Base-by-base conservation (phyloP, 23 tunicate genomes). In the Pegea sp. region DNA sequence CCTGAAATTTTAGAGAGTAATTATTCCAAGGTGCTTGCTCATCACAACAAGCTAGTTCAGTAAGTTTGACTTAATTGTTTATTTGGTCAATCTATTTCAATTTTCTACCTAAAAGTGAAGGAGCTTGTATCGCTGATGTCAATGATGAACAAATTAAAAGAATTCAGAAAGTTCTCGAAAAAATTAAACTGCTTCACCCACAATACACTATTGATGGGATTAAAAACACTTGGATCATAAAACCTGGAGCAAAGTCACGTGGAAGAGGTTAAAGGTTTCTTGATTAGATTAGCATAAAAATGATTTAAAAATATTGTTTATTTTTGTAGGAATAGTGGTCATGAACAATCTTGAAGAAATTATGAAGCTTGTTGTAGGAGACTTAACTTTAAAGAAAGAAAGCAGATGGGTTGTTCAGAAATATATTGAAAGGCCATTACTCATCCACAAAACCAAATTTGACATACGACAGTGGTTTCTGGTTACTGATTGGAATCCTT, bases 391-490 rank as follows among this genome's bases (percentile, higher is more conserved):
- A 26, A 67, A 69, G 42, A 84, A 84, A 57, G 95, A 89, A 43
- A 68, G 89, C 48, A 44, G 81, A 1, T 89, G 98, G 98, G 90
- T 89, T 20, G 75, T 77, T 32, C 98, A 89, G 54, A 89, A 89
- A 56, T 89, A 89, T 58, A 77, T 89, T n/a, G 98, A 89, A 46
- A 75, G 98, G 3, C 98, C 98, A 18, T 61, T 89, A 25, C 90
- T 89, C 26, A 24, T 89, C 11, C 48, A 77, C 32, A 71, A 65
- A 1, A 71, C 79, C 24, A 89, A 89, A 33, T 89, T 77, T 52
- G 98, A 89, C 58, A 72, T 89, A 28, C 65, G 98, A 21, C 98
- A 89, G 70, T 89, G 98, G 98, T 89, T 89, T 42, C 55, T 89
- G 50, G 90, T 89, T 27, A 89, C 87, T 22, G 98, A 76, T 62